A percentile compares a stretch with the other conserved stretches of the same genome.
Conservation (phyloP, 1,140 invertebrate species). For the Adelges cooleyi region DNA sequence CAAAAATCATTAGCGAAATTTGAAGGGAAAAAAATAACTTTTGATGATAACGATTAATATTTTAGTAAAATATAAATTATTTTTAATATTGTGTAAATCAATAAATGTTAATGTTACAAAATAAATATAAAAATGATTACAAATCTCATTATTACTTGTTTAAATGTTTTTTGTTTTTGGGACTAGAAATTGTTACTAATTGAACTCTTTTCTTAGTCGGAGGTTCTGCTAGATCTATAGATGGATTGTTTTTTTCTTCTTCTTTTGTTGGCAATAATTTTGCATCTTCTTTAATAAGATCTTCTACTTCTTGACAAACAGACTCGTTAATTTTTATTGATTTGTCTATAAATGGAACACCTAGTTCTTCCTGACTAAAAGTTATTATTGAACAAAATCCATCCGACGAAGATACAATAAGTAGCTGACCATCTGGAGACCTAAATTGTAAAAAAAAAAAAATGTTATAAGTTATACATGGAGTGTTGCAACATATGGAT, state of each 20-base stretch:
- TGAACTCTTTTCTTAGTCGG: slow-evolving; percentile 44
- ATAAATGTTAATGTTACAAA: background rate
- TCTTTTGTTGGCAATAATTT: background rate
- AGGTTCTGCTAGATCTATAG: background rate
- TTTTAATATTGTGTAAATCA: slow-evolving; percentile 5
- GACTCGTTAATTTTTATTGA: too few species aligned
- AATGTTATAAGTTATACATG: too few species aligned
- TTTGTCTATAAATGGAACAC: slow-evolving; percentile 42
- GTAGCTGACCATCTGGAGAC: slow-evolving; percentile 67
- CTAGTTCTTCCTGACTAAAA: slow-evolving; percentile 73
- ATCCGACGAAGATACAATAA: slow-evolving; percentile 86
- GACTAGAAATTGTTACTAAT: slow-evolving; percentile 61
- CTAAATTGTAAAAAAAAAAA: slow-evolving; percentile 39
- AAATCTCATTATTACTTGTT: slow-evolving; percentile 12
- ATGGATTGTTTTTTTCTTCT: background rate
- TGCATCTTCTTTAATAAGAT: background rate
- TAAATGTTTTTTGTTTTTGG: slow-evolving; percentile 44
- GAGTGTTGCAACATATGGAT: too few species aligned
- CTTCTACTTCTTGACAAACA: background rate
- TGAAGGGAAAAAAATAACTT: slow-evolving; percentile 42
- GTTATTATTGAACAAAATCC: slow-evolving; percentile 86
- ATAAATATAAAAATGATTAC: slow-evolving; percentile 10
- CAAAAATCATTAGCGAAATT: slow-evolving; percentile 40
- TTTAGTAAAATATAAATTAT: background rate
- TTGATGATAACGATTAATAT: slow-evolving; percentile 34